Percentiles rank a stretch among this genome's conserved stretches.
phyloP scores from a whole-genome alignment of 2,888 invertebrate genomes.

The Dryocosmus kuriphilus region DNA sequence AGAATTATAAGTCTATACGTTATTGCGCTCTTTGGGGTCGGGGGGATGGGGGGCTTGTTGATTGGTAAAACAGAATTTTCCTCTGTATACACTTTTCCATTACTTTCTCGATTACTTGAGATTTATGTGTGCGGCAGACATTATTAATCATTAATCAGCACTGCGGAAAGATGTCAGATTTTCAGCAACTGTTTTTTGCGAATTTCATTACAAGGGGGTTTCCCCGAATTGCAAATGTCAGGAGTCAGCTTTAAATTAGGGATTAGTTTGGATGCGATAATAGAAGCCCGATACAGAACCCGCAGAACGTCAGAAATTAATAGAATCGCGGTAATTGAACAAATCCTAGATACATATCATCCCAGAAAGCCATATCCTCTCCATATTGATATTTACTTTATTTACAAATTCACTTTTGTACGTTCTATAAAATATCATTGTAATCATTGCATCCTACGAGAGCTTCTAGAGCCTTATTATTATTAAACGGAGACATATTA shows the following conservation, averaged over 20 bases:
- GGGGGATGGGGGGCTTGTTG: no score
- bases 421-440: neutral
- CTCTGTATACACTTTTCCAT: neutral
- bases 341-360: neutral
- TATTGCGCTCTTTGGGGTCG: no score
- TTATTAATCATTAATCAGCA: neutral
- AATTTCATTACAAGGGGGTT: neutral
- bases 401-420: neutral
- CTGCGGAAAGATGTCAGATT: no score
- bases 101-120: neutral
- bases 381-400: neutral
- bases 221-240: neutral
- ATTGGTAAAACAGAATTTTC: no score
- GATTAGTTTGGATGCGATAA: slow-evolving; percentile 12
- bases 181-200: no score
- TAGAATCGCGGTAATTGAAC: neutral
- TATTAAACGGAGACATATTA: no score
- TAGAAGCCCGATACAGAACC: slow-evolving; percentile 22
- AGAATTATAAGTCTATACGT: no score
- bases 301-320: slow-evolving; percentile 7
- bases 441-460: no score
- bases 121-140: neutral
- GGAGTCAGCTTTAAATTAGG: slow-evolving; percentile 15
- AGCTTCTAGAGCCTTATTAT: no score
- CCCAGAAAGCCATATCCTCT: neutral